Evolutionary conservation across 1,140 invertebrate species (phyloP).

Genomic region (Paralvinella palmiformis): DNA sequence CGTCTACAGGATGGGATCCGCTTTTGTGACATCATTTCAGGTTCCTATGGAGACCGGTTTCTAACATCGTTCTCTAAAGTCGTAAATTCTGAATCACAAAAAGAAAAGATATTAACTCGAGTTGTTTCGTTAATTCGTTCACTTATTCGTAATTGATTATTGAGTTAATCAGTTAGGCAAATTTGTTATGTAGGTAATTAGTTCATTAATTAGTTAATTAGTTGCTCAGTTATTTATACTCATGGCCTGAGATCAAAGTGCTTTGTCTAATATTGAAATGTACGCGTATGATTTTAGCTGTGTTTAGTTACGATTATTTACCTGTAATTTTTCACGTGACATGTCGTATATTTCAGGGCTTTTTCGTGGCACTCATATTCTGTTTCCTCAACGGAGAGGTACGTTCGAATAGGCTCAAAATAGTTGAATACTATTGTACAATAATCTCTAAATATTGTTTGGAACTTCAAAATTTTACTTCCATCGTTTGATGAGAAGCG

Average conservation of each 20-base stretch:
- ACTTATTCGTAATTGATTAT: background rate
- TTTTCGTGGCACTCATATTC: constrained; percentile 20
- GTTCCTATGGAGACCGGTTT: constrained; percentile 50
- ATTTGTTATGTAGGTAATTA: background rate
- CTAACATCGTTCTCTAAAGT: too few species aligned
- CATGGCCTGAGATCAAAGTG: background rate
- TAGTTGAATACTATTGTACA: background rate
- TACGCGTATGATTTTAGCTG: background rate
- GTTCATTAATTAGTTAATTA: background rate
- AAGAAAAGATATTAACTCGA: too few species aligned
- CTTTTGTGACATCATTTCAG: constrained; percentile 81
- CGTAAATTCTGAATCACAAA: too few species aligned
- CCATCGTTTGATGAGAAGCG: background rate
- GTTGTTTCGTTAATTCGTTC: too few species aligned
- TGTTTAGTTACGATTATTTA: background rate
- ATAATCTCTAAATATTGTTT: background rate
- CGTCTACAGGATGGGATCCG: constrained; percentile 77
- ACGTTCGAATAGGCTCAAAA: background rate
- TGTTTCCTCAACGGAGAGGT: constrained; percentile 19
- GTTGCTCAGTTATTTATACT: background rate
- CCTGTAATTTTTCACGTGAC: background rate
- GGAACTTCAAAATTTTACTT: background rate
- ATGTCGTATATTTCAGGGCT: constrained; percentile 9
- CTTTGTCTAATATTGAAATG: background rate
- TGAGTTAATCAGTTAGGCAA: background rate